phyloP scores from a whole-genome alignment of 1,140 invertebrate genomes.

The Drosophila tsacasi region DNA sequence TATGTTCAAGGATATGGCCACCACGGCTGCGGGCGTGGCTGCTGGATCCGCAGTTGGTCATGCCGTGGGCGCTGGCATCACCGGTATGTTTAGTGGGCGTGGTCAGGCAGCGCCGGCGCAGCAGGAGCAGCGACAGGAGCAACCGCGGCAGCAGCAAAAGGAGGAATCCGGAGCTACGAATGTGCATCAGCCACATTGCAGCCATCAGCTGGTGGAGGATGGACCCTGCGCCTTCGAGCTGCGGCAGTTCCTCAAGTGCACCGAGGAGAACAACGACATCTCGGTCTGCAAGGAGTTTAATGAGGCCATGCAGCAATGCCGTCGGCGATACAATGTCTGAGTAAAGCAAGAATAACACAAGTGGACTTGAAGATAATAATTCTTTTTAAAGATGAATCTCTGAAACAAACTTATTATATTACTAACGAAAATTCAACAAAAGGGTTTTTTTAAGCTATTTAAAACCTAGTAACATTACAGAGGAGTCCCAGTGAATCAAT shows the following conservation, averaged over 20 bases:
- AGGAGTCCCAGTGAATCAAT: not conserved
- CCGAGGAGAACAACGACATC: conserved; percentile 92
- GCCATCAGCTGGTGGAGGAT: conserved; percentile 85
- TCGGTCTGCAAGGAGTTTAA: conserved; percentile 95
- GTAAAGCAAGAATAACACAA: not conserved
- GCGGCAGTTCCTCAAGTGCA: conserved; percentile 94
- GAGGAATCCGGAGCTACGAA: conserved; percentile 54
- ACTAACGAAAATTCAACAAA: not conserved
- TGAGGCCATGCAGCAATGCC: conserved; percentile 95
- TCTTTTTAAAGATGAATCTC: not conserved
- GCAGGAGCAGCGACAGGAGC: conserved; percentile 54
- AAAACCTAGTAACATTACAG: not conserved
- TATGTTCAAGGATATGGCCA: conserved; percentile 90
- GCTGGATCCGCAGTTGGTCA: conserved; percentile 89
- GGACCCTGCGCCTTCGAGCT: conserved; percentile 94
- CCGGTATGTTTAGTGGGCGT: conserved; percentile 92
- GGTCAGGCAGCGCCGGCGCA: conserved; percentile 62
- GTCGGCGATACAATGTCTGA: conserved; percentile 84
- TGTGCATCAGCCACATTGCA: conserved; percentile 73
- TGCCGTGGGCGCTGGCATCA: conserved; percentile 92
- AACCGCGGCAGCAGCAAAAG: conserved; percentile 22
- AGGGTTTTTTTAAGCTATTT: not conserved
- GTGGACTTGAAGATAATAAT: not conserved
- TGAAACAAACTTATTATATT: not conserved
- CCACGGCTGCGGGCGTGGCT: conserved; percentile 94